Percentiles rank a stretch among this genome's conserved stretches.
Evolutionary conservation across 2,888 invertebrate species (phyloP).

Genomic region (Diplazon laetatorius): DNA sequence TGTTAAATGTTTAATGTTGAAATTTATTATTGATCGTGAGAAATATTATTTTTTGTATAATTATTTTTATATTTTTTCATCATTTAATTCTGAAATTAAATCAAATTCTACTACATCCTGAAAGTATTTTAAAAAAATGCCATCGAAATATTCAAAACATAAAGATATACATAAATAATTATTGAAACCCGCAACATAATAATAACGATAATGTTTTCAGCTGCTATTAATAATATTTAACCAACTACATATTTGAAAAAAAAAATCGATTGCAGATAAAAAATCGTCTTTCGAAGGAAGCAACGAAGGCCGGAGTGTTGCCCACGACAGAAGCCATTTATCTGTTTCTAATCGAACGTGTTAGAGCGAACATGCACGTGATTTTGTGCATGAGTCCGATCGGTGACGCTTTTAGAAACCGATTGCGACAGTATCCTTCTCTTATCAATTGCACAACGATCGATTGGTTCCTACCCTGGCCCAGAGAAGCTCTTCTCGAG

Average conservation of each 20-base stretch:
- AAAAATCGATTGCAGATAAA: conserved; percentile 84
- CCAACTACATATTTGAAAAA: too few species aligned
- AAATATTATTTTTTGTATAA: too few species aligned
- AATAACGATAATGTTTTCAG: too few species aligned
- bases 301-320: conserved; percentile 84
- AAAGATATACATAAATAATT: too few species aligned
- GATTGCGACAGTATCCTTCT: conserved; percentile 94
- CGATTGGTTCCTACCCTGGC: conserved; percentile 96
- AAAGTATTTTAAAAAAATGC: too few species aligned
- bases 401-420: conserved; percentile 92
- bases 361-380: conserved; percentile 90
- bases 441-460: conserved; percentile 94
- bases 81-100: too few species aligned
- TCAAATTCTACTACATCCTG: too few species aligned
- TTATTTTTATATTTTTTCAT: too few species aligned
- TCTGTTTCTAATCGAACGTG: conserved; percentile 90
- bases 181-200: too few species aligned
- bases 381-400: conserved; percentile 95
- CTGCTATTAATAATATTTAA: too few species aligned
- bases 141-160: too few species aligned
- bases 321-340: conserved; percentile 89
- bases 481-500: conserved; percentile 93
- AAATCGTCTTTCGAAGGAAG: conserved; percentile 84
- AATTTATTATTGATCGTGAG: neutral
- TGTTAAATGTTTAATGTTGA: neutral